Conservation (phyloP, 2,888 invertebrate genomes). For the Chalcosyrphus nemorum region DNA sequence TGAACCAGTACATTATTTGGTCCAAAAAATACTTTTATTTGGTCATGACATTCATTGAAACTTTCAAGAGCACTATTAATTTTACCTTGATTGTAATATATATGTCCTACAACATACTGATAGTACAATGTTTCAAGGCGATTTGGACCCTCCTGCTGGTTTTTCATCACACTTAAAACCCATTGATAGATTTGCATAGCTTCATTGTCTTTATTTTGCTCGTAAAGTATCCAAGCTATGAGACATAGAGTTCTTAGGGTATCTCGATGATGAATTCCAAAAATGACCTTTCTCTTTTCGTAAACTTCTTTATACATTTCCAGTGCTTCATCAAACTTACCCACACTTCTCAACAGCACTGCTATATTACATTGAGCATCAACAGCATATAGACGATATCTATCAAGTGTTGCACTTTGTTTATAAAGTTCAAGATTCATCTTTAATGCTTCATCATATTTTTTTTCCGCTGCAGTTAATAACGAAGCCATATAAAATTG, state of each 20-base stretch:
- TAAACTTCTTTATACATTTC: constrained; percentile 10
- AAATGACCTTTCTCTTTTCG: neutral
- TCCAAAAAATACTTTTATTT: constrained; percentile 4
- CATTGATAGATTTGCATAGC: neutral
- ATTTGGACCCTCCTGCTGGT: neutral
- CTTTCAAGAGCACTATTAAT: neutral
- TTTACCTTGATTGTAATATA: neutral
- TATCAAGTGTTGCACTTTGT: neutral
- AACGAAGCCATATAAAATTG: constrained; percentile 11
- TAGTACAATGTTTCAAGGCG: constrained; percentile 9
- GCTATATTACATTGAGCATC: constrained; percentile 9
- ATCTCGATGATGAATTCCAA: neutral
- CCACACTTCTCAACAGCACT: neutral
- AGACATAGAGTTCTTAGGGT: neutral
- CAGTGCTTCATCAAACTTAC: neutral
- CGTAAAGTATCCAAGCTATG: neutral
- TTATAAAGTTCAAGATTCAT: neutral
- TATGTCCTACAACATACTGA: neutral
- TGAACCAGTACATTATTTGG: neutral
- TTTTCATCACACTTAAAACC: neutral
- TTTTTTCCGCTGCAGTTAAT: neutral
- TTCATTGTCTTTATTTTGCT: neutral
- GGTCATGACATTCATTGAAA: neutral
- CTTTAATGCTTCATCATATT: constrained; percentile 14
- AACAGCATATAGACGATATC: neutral